Evolutionary conservation across 2,888 invertebrate species (phyloP), one percentile per base, ranked within the genome.

Genomic region (Tuta absoluta): DNA sequence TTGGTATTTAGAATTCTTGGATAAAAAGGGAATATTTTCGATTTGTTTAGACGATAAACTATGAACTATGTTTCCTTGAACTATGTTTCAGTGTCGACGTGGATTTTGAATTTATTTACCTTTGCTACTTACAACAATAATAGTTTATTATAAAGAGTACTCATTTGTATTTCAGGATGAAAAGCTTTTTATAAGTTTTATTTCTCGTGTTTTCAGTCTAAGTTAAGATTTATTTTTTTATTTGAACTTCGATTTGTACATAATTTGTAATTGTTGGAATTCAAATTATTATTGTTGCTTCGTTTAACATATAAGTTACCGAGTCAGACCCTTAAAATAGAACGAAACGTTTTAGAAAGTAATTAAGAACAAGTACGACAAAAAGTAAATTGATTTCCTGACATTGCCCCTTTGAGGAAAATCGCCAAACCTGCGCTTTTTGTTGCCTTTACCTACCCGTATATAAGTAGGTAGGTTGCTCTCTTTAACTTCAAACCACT

Each of bases 371-470:
- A 84, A 83, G 80, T 78, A 82, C 78, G 79, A 80, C 77, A 77
- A 83, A 84, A 87, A 87, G 88, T 85, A 87, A 88, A 89, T 90
- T 89, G 87, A 86, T 87, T 84, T 75, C 76, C 73, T 68, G 69
- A 78, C 77, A 84, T 82, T 81, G 78, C 82, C 77, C 76, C 73
- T 71, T 63, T 68, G 72, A 71, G 59, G 65, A 66, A 68, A 69
- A 74, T 70, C 68, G 64, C 67, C 67, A n/a, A 65, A 72, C 67
- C 64, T 57, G 48, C 37, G 62, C 51, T 24, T 60, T 60, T 57
- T 48, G 38, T 48, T 51, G 38, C n/a, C 49, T 41, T 23, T 56
- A 11, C 19, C 49, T 19, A 41, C 41, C 12, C 14, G 14, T 8
- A 11, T 14, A 1, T 41, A 14, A 41, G 14, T 41, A 41, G 14